Evolutionary conservation across 2,113 vertebrate species (phyloP), one percentile per base, ranked within the genome.

Genomic region (Cnemophilus loriae): DNA sequence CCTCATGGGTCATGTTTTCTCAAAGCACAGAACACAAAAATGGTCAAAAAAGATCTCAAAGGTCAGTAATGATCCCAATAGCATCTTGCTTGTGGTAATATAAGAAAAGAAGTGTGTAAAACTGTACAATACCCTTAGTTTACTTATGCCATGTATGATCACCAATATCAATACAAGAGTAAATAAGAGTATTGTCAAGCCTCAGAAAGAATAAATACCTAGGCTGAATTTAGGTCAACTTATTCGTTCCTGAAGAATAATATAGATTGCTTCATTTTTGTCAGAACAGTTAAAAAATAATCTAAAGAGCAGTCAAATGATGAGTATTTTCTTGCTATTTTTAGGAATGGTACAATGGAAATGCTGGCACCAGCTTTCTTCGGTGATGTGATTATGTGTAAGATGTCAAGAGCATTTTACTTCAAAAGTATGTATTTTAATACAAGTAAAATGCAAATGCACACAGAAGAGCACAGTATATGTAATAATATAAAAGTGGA

Each of bases 341-440:
- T 95, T 80, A 93, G 83, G 60, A 92, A 46, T 4, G 17, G 37
- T 44, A 79, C 20, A 93, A 87, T 52, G 16, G 89, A 80, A 96
- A 90, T 21, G 41, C 71, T 95, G 50, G 44, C 87, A 84, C 41
- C 39, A 30, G 55, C 83, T 60, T 80, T 90, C 59, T 83, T 84
- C 81, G 80, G 67, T 87, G 70, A 87, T 70, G 61, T 57, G 67
- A 74, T 74, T 74, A 87, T 2, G 2, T 60, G 50, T 63, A 93
- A 88, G 55, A 67, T 86, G 81, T 86, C 95, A 96, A 82, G 64
- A 95, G 49, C 64, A 80, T 93, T 93, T 95, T 88, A 95, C 79
- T 88, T 93, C 68, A 88, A 11, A 90, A 71, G 73, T 81, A 78
- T 44, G 1, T 77, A 68, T 81, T 87, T 95, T 87, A 94, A 77